Evolutionary conservation across 2,113 vertebrate genomes (phyloP).

Genomic region (Amia ocellicauda): DNA sequence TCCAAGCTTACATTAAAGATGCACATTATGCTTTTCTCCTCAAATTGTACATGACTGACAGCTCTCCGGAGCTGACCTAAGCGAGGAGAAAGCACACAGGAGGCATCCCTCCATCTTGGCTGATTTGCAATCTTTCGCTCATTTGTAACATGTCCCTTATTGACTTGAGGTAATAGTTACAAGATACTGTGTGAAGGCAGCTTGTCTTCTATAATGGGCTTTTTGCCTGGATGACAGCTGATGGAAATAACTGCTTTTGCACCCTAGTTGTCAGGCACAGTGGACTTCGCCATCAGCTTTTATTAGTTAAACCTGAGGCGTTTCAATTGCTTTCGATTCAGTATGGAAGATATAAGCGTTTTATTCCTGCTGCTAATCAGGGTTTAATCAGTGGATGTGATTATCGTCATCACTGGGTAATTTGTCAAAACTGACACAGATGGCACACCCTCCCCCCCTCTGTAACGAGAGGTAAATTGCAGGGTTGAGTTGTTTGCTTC

Average conservation of each 20-base stretch:
- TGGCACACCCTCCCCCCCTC: not conserved
- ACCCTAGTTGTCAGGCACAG: not conserved
- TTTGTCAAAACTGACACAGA: not conserved
- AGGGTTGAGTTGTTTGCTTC: no score
- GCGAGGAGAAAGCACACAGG: not conserved
- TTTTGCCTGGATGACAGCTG: not conserved
- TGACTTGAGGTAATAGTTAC: slow-evolving; percentile 7
- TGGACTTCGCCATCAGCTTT: slow-evolving; percentile 18
- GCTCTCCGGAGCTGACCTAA: not conserved
- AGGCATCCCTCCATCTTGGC: not conserved
- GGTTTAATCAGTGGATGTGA: slow-evolving; percentile 7
- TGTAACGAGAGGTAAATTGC: no score
- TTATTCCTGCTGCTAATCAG: no score
- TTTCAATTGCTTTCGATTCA: slow-evolving; percentile 11
- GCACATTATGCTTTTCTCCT: not conserved
- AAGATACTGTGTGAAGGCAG: not conserved
- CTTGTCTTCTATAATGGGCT: not conserved
- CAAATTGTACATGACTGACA: not conserved
- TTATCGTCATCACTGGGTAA: not conserved
- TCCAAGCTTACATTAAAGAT: not conserved
- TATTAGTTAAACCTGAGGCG: not conserved
- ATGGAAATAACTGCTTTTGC: slow-evolving; percentile 14
- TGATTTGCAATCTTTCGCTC: not conserved
- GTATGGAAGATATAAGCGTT: not conserved
- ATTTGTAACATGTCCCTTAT: not conserved